These are phyloP conservation scores for Dryomyza anilis DNA, from an alignment of 2,888 invertebrate species.

Conservation along the genomic window DNA sequence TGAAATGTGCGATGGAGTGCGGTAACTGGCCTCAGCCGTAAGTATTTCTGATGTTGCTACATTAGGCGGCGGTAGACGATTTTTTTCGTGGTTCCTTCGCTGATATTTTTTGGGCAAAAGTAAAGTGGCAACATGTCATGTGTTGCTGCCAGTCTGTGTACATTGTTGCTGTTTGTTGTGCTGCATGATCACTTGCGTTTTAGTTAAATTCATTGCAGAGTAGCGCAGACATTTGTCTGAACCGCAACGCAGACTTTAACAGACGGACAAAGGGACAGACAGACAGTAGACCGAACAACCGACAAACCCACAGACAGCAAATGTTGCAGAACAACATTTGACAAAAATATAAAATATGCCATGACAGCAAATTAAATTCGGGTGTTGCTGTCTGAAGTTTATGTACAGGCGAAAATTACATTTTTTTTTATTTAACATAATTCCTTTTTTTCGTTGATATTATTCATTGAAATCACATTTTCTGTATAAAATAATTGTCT, in stretches of 20 bases:
- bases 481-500: no score
- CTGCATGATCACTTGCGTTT: conserved; percentile 4
- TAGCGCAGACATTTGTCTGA: conserved; percentile 9
- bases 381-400: neutral
- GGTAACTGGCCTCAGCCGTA: neutral
- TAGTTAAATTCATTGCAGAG: neutral
- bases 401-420: no score
- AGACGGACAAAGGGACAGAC: no score
- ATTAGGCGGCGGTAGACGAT: conserved; percentile 22
- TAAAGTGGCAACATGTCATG: conserved; percentile 21
- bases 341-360: conserved; percentile 2
- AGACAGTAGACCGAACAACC: neutral
- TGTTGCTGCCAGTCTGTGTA: conserved; percentile 12
- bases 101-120: no score
- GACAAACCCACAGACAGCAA: neutral
- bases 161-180: neutral
- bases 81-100: no score
- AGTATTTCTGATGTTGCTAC: no score
- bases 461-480: no score
- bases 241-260: neutral
- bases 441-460: no score
- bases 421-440: no score
- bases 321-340: conserved; percentile 20
- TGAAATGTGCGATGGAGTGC: neutral
- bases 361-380: conserved; percentile 15